Evolutionary conservation across 2,797 vertebrate genomes (phyloP).

Genomic region (Strix occidentalis): DNA sequence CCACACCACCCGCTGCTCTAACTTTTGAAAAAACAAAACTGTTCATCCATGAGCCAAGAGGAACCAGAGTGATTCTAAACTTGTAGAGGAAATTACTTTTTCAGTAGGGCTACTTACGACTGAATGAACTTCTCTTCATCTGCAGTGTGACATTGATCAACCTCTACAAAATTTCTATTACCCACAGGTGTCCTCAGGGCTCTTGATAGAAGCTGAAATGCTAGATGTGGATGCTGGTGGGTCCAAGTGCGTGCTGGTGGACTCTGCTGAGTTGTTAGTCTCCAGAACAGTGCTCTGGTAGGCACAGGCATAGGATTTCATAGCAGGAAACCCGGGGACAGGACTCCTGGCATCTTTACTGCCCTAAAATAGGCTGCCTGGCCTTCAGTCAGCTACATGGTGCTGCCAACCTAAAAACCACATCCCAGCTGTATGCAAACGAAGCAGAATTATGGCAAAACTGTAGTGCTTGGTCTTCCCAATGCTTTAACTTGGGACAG

Average conservation of each 20-base stretch:
- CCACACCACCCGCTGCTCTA: conserved; percentile 42
- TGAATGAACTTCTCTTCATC: neutral
- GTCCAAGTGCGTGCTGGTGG: neutral
- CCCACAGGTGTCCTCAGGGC: neutral
- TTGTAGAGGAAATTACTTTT: neutral
- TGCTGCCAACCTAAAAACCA: neutral
- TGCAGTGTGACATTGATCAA: neutral
- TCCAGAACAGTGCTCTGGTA: neutral
- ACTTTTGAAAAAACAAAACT: conserved; percentile 32
- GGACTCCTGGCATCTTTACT: neutral
- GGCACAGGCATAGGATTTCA: neutral
- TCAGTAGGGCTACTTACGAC: neutral
- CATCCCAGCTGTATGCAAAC: conserved; percentile 5
- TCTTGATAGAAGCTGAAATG: neutral
- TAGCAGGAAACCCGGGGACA: neutral
- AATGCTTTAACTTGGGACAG: neutral
- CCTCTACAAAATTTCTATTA: neutral
- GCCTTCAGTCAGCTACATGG: neutral
- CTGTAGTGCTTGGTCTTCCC: neutral
- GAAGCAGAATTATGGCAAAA: neutral
- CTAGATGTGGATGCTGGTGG: neutral
- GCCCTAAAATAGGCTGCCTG: neutral
- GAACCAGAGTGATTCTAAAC: conserved; percentile 6
- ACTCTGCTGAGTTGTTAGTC: neutral
- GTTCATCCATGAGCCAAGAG: conserved; percentile 27